These are phyloP conservation scores for Camponotus fellah DNA, from an alignment of 2,888 invertebrate genomes.

Conservation along the genomic window DNA sequence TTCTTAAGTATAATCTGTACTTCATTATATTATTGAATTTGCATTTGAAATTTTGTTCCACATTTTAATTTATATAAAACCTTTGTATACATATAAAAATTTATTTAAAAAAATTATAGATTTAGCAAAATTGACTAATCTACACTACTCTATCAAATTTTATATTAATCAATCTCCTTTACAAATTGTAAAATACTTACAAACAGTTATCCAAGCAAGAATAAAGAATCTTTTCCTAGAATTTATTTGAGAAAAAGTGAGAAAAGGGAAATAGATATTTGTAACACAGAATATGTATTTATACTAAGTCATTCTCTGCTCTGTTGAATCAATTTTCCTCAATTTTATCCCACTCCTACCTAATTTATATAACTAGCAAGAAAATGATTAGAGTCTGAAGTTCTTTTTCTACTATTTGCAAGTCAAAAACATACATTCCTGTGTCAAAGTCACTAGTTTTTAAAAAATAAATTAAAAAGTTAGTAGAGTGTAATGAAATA, in stretches of 20 bases:
- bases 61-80: not conserved
- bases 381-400: not conserved
- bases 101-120: not conserved
- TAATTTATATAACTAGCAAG: not conserved
- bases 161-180: not conserved
- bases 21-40: not conserved
- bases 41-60: not conserved
- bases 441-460: not conserved
- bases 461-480: not conserved
- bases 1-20: not conserved
- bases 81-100: not conserved
- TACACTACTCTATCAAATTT: not conserved
- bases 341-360: not conserved
- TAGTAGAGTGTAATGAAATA: not conserved
- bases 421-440: not conserved
- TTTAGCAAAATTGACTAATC: not conserved
- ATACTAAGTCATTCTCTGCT: not conserved
- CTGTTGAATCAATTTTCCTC: not conserved
- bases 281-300: not conserved
- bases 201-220: not conserved
- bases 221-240: not conserved
- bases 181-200: not conserved
- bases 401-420: not conserved
- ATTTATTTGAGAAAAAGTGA: not conserved
- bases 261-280: not conserved